Conservation (phyloP, 2,113 vertebrate species). For the Laterallus jamaicensis region DNA sequence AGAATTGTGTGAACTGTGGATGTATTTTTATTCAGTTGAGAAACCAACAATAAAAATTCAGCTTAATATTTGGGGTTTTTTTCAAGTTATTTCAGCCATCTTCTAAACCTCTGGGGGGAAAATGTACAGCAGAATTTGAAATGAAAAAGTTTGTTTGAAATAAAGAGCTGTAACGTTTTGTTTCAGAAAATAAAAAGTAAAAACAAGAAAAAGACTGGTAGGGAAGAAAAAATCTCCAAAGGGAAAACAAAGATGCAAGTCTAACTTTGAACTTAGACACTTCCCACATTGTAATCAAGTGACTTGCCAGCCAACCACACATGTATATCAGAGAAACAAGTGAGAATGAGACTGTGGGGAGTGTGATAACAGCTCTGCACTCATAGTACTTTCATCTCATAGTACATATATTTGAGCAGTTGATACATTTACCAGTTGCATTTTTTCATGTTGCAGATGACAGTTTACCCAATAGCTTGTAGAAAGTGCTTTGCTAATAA, state of each 20-base stretch:
- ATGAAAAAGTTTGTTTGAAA: constrained; percentile 39
- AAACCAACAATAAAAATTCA: constrained; percentile 5
- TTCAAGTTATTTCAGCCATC: constrained; percentile 27
- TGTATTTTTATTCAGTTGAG: background rate
- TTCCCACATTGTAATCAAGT: constrained; percentile 49
- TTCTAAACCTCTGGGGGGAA: background rate
- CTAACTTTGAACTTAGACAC: constrained; percentile 41
- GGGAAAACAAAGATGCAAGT: background rate
- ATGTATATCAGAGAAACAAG: constrained; percentile 24
- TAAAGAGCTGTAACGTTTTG: background rate
- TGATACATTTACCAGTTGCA: background rate
- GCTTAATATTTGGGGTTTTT: constrained; percentile 41
- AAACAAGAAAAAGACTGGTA: background rate
- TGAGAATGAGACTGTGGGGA: constrained; percentile 58
- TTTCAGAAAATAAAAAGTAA: background rate
- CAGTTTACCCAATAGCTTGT: background rate
- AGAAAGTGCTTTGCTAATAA: background rate
- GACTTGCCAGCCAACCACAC: constrained; percentile 33
- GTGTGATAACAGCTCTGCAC: constrained; percentile 48
- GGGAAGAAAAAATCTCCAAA: constrained; percentile 5
- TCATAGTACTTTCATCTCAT: background rate
- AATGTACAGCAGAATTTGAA: constrained; percentile 25
- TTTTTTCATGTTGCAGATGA: background rate
- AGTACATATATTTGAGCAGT: background rate
- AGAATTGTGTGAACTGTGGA: background rate